A percentile compares a stretch with the other conserved stretches of the same genome.
Evolutionary conservation across 2,888 invertebrate species (phyloP).

Genomic region (Chromoteleia sp.): DNA sequence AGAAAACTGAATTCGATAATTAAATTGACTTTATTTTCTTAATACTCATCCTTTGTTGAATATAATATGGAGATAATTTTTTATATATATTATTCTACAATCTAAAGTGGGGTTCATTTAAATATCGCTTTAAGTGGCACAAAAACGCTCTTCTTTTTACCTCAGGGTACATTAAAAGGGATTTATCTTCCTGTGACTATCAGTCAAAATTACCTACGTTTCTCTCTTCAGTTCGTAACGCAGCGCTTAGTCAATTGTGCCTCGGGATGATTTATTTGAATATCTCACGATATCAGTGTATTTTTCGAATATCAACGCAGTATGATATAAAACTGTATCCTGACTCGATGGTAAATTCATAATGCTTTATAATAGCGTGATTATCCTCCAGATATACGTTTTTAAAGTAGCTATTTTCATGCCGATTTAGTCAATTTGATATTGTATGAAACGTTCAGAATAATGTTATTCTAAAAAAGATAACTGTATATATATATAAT

Average conservation of each 20-base stretch:
- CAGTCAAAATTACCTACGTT: neutral
- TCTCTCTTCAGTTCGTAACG: neutral
- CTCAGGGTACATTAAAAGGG: neutral
- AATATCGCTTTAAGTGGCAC: neutral
- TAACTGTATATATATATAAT: too few species aligned
- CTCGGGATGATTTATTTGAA: neutral
- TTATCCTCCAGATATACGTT: too few species aligned
- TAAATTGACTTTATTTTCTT: too few species aligned
- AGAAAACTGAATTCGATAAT: too few species aligned
- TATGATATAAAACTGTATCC: neutral
- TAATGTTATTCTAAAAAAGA: too few species aligned
- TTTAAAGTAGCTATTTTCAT: too few species aligned
- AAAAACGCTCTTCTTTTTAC: neutral
- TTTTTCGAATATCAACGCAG: slow-evolving; percentile 11
- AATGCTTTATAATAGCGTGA: neutral
- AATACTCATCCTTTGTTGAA: too few species aligned
- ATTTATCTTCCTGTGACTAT: neutral
- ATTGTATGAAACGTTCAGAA: too few species aligned
- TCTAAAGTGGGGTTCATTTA: neutral
- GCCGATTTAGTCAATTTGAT: too few species aligned
- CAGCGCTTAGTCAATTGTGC: neutral
- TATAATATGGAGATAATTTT: too few species aligned
- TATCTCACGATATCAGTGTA: slow-evolving; percentile 5
- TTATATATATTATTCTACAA: too few species aligned
- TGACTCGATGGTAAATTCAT: neutral